Conservation (phyloP, 2,113 vertebrate genomes). For the Amphiprion ocellaris region DNA sequence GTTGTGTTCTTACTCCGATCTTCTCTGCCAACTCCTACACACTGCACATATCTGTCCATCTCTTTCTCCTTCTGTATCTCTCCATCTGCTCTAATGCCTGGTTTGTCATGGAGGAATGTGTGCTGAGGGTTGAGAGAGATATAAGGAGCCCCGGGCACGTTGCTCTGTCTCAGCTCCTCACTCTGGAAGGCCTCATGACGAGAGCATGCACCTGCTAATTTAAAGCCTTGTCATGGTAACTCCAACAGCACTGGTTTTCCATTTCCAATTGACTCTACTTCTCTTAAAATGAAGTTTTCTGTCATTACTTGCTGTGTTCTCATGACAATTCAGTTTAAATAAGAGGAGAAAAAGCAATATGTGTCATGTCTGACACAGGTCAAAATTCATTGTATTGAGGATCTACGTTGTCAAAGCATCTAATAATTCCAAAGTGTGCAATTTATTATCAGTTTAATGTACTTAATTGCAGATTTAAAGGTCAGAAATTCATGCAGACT, state of each 20-base stretch:
- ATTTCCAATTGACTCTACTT: background rate
- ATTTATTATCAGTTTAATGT: background rate
- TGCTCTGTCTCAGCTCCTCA: conserved; percentile 5
- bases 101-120: conserved; percentile 68
- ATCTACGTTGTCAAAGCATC: no score
- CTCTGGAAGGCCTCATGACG: conserved; percentile 16
- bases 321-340: no score
- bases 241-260: background rate
- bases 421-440: no score
- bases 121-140: conserved; percentile 51
- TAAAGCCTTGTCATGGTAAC: conserved; percentile 9
- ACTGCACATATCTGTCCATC: conserved; percentile 43
- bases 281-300: background rate
- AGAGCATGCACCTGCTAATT: conserved; percentile 62
- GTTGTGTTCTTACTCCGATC: conserved; percentile 22
- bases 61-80: conserved; percentile 45
- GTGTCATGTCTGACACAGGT: no score
- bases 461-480: background rate
- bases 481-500: background rate
- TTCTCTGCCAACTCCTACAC: conserved; percentile 21
- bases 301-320: no score
- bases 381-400: no score
- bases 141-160: conserved; percentile 39
- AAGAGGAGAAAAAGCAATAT: no score
- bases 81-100: conserved; percentile 35